These are phyloP conservation scores for Platysternon megacephalum DNA, from an alignment of 2,113 vertebrate species.

Conservation along the genomic window DNA sequence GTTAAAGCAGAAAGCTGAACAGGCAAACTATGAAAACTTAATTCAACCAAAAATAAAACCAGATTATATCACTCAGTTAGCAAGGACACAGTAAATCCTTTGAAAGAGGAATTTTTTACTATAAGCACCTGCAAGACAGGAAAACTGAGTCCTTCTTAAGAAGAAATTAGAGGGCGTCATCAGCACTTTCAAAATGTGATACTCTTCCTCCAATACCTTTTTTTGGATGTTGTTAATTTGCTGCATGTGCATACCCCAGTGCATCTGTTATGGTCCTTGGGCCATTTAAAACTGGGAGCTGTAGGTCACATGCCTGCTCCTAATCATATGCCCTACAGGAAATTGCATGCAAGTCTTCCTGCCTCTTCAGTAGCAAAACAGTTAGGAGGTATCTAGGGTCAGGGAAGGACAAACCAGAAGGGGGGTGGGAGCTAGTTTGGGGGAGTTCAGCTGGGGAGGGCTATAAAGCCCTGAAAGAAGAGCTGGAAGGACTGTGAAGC, in stretches of 20 bases:
- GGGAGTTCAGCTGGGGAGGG: conserved; percentile 33
- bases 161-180: neutral
- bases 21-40: fast-evolving
- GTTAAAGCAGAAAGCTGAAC: neutral
- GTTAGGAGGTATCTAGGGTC: neutral
- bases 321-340: fast-evolving
- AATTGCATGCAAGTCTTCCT: neutral
- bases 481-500: neutral
- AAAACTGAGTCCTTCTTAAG: neutral
- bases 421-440: conserved; percentile 9
- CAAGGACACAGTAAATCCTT: neutral
- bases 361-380: neutral
- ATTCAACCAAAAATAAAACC: neutral
- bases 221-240: neutral
- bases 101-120: neutral
- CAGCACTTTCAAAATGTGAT: neutral
- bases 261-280: neutral
- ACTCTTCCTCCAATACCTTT: neutral
- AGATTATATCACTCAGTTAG: neutral
- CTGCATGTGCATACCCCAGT: neutral
- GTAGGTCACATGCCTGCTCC: neutral
- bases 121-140: neutral
- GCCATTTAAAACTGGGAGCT: neutral
- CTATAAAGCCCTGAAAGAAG: neutral
- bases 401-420: neutral